Conservation (phyloP, 2,888 invertebrate species). For the Ornithoptera alexandrae region DNA sequence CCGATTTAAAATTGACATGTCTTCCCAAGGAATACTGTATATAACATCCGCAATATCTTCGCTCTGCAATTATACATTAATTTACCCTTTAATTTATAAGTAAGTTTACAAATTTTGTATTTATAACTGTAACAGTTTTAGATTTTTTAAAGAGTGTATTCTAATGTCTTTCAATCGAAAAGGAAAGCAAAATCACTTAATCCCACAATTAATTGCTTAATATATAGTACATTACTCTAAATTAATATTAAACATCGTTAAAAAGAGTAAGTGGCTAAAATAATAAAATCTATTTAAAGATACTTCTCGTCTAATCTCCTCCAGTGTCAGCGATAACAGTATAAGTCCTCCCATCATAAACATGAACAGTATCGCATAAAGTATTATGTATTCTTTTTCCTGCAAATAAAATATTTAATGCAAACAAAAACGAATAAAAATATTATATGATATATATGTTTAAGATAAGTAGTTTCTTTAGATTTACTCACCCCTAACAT, state of each 20-base stretch:
- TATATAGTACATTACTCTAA: not conserved
- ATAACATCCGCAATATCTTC: slow-evolving; percentile 42
- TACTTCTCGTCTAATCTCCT: slow-evolving; percentile 41
- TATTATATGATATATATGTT: not conserved
- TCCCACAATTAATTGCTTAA: not conserved
- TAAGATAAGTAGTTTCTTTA: not conserved
- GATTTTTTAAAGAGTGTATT: not conserved
- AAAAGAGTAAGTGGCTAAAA: no score
- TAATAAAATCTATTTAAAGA: not conserved
- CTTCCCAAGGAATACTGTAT: slow-evolving; percentile 45
- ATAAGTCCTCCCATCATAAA: slow-evolving; percentile 44
- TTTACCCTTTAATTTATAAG: no score
- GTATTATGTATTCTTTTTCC: slow-evolving; percentile 35
- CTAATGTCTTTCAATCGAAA: not conserved
- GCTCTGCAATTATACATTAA: slow-evolving; percentile 36
- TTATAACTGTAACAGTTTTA: not conserved
- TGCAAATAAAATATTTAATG: slow-evolving; percentile 27
- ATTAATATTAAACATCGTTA: not conserved
- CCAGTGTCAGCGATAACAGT: slow-evolving; percentile 44
- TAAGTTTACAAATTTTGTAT: no score
- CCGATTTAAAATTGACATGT: slow-evolving; percentile 44
- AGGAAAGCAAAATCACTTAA: not conserved
- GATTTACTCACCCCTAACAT: slow-evolving; percentile 42
- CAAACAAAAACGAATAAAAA: not conserved
- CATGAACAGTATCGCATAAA: slow-evolving; percentile 32